Evolutionary conservation across 2,888 invertebrate species (phyloP).

Genomic region (Macrophya annulata): DNA sequence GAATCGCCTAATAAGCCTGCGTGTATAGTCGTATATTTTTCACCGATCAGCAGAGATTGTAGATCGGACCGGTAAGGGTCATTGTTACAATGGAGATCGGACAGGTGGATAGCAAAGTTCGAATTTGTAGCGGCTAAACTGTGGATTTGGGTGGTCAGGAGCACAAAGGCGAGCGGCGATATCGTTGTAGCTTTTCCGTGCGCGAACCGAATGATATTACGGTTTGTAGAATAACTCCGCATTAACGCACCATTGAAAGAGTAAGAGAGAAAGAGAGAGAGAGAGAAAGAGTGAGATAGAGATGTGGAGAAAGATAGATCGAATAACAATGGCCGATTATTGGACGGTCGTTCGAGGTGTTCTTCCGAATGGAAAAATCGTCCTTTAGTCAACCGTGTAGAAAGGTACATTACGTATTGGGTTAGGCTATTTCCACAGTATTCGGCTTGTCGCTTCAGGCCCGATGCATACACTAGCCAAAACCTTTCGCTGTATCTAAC

Average conservation of each 20-base stretch:
- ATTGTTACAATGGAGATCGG: slow-evolving; percentile 54
- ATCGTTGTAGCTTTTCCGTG: slow-evolving; percentile 38
- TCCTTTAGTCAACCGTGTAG: slow-evolving; percentile 37
- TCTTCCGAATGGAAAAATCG: slow-evolving; percentile 50
- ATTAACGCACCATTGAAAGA: slow-evolving; percentile 34
- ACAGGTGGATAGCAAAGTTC: slow-evolving; percentile 51
- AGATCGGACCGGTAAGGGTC: slow-evolving; percentile 50
- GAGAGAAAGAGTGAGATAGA: neutral
- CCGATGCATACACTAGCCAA: slow-evolving; percentile 41
- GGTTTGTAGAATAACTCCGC: slow-evolving; percentile 41
- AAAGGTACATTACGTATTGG: slow-evolving; percentile 42
- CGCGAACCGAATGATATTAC: slow-evolving; percentile 46
- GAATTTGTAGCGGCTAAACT: slow-evolving; percentile 55
- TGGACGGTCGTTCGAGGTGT: slow-evolving; percentile 26
- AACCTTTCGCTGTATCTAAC: neutral
- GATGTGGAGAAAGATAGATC: slow-evolving; percentile 23
- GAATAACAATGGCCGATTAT: slow-evolving; percentile 51
- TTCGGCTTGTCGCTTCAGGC: slow-evolving; percentile 16
- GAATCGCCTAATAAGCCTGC: slow-evolving; percentile 38
- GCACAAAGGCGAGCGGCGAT: slow-evolving; percentile 45
- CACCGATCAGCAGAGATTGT: slow-evolving; percentile 53
- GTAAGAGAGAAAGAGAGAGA: slow-evolving; percentile 1
- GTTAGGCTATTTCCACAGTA: slow-evolving; percentile 49
- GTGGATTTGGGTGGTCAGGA: slow-evolving; percentile 45
- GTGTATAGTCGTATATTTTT: slow-evolving; percentile 45